Conservation (phyloP, 2,888 invertebrate species). For the Lissonota sp. region DNA sequence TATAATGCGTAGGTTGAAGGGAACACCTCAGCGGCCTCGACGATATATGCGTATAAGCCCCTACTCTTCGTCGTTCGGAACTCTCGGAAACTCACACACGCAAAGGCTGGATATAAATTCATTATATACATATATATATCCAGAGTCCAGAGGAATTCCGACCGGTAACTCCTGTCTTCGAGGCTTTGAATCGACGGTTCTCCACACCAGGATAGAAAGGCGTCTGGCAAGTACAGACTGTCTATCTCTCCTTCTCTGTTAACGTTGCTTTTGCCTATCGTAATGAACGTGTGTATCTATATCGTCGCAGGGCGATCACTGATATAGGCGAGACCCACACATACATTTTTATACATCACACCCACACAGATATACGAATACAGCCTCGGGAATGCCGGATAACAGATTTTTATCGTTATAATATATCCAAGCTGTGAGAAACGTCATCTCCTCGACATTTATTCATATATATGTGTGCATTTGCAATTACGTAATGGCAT, state of each 20-base stretch:
- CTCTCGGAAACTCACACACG: too few species aligned
- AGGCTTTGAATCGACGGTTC: slow-evolving; percentile 48
- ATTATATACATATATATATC: slow-evolving; percentile 39
- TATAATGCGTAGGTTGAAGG: too few species aligned
- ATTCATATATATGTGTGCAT: background rate
- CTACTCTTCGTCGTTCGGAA: too few species aligned
- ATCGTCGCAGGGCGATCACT: background rate
- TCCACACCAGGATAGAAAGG: slow-evolving; percentile 73
- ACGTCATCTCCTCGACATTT: background rate
- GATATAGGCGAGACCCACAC: background rate
- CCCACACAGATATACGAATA: background rate
- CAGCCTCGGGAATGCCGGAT: slow-evolving; percentile 50
- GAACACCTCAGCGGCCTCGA: too few species aligned
- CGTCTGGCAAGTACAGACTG: slow-evolving; percentile 70
- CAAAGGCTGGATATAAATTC: too few species aligned
- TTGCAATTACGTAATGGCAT: too few species aligned
- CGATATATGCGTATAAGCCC: too few species aligned
- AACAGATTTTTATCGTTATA: slow-evolving; percentile 25
- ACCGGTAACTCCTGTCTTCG: slow-evolving; percentile 74
- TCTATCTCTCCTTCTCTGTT: slow-evolving; percentile 20
- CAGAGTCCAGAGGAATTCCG: slow-evolving; percentile 69
- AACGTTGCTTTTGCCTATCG: background rate
- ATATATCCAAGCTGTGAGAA: background rate
- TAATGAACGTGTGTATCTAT: background rate
- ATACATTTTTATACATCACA: background rate